A percentile compares a stretch with the other conserved stretches of the same genome.
These are phyloP conservation scores for Conistra vaccinii DNA, from an alignment of 2,888 invertebrate species.

Conservation along the genomic window DNA sequence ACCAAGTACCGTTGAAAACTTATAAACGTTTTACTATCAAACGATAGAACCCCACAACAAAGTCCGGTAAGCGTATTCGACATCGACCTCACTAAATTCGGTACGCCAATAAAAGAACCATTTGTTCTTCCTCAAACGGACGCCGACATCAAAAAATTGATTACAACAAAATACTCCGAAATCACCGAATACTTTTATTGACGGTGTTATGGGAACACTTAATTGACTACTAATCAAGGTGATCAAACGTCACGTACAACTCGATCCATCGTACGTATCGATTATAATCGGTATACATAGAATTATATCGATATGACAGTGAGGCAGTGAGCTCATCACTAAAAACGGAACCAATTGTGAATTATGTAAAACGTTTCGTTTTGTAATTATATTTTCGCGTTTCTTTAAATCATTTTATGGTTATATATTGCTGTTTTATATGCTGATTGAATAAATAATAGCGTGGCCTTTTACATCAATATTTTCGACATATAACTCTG, in stretches of 20 bases:
- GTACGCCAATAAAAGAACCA: conserved; percentile 88
- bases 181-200: conserved; percentile 89
- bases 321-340: conserved; percentile 63
- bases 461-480: conserved; percentile 58
- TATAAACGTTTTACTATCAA: conserved; percentile 42
- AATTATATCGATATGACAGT: conserved; percentile 71
- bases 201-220: conserved; percentile 87
- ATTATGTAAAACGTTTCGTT: conserved; percentile 68
- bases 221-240: conserved; percentile 88
- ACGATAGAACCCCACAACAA: conserved; percentile 67
- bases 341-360: conserved; percentile 66
- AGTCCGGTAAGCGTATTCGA: conserved; percentile 78
- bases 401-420: conserved; percentile 64
- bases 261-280: conserved; percentile 70
- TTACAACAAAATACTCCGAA: conserved; percentile 89
- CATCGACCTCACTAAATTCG: conserved; percentile 87
- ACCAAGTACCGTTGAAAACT: conserved; percentile 32
- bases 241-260: conserved; percentile 70
- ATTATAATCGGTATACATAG: conserved; percentile 73
- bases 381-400: conserved; percentile 65
- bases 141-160: conserved; percentile 89
- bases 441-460: conserved; percentile 67
- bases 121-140: conserved; percentile 86
- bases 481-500: conserved; percentile 34
- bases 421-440: conserved; percentile 64